A percentile compares a stretch with the other conserved stretches of the same genome.
These are phyloP conservation scores for Caenorhabditis uteleia DNA, from an alignment of 2,888 invertebrate genomes.

Conservation along the genomic window DNA sequence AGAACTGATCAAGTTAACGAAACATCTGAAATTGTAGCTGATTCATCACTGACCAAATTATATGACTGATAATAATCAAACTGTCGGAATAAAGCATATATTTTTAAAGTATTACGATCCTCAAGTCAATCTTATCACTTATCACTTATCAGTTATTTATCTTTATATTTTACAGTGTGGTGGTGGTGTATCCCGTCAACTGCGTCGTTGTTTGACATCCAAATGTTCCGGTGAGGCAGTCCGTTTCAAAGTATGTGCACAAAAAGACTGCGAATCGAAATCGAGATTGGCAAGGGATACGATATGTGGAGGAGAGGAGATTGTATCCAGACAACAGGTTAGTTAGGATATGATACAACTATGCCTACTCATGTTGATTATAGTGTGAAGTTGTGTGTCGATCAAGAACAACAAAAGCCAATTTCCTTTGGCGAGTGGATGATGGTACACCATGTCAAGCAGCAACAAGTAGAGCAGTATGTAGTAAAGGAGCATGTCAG, in stretches of 20 bases:
- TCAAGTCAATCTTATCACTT: neutral
- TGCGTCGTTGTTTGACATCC: constrained; percentile 61
- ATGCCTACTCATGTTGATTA: neutral
- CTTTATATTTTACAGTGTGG: constrained; percentile 48
- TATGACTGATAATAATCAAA: too few species aligned
- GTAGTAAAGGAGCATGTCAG: constrained; percentile 67
- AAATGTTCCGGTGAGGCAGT: constrained; percentile 55
- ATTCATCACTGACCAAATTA: too few species aligned
- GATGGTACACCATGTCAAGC: constrained; percentile 51
- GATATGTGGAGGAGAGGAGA: constrained; percentile 48
- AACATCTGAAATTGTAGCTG: too few species aligned
- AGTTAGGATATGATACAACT: too few species aligned
- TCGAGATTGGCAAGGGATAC: constrained; percentile 43
- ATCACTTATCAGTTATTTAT: neutral
- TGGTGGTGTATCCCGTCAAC: constrained; percentile 57
- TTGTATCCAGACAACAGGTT: constrained; percentile 47
- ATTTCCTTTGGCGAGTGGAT: constrained; percentile 51
- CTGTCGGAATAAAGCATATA: too few species aligned
- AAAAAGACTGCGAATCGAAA: constrained; percentile 44
- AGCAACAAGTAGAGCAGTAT: constrained; percentile 52
- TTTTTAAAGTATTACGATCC: too few species aligned
- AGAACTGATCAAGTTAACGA: too few species aligned
- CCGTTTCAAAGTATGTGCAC: constrained; percentile 54
- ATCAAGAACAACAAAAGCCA: constrained; percentile 34
- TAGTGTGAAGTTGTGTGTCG: constrained; percentile 56